Percentiles rank a stretch among this genome's conserved stretches.
Conservation (phyloP, 2,888 invertebrate species). For the Acleris emargana region DNA sequence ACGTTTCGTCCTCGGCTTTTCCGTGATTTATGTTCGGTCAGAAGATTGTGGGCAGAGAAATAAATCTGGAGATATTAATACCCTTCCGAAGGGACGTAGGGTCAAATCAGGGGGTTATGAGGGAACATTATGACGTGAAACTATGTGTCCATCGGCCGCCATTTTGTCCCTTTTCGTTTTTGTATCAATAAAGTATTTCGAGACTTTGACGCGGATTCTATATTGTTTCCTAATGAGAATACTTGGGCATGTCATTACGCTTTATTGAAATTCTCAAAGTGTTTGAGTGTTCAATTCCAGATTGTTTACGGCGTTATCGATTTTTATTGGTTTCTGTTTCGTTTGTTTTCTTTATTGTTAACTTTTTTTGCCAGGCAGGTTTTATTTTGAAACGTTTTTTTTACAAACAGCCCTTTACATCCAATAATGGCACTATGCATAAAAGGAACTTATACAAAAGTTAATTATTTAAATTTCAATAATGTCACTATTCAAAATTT, state of each 20-base stretch:
- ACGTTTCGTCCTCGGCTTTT: slow-evolving; percentile 16
- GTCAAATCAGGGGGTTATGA: slow-evolving; percentile 45
- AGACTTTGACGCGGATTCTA: slow-evolving; percentile 4
- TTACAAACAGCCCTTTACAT: too few relatives aligned
- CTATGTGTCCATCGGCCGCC: slow-evolving; percentile 37
- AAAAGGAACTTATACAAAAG: too few relatives aligned
- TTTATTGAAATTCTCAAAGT: neutral
- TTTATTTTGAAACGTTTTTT: too few relatives aligned
- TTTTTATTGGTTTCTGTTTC: slow-evolving; percentile 3
- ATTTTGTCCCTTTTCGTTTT: slow-evolving; percentile 17
- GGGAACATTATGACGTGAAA: slow-evolving; percentile 40
- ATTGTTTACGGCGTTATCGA: slow-evolving; percentile 8
- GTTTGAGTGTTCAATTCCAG: neutral
- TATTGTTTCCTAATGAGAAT: slow-evolving; percentile 11
- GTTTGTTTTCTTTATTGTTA: neutral
- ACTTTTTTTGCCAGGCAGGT: too few relatives aligned
- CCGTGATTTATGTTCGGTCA: slow-evolving; percentile 64
- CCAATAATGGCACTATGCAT: too few relatives aligned
- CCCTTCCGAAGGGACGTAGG: slow-evolving; percentile 41
- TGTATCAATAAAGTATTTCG: slow-evolving; percentile 10
- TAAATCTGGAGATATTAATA: slow-evolving; percentile 66
- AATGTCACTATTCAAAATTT: too few relatives aligned
- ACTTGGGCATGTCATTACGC: neutral
- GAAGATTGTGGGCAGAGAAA: slow-evolving; percentile 63
- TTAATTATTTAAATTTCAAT: too few relatives aligned